Percentiles rank a stretch among this genome's conserved stretches.
These are phyloP conservation scores for Nesometra sesokonis DNA, from an alignment of 35 echinoderm and acorn worm genomes.

Conservation along the genomic window DNA sequence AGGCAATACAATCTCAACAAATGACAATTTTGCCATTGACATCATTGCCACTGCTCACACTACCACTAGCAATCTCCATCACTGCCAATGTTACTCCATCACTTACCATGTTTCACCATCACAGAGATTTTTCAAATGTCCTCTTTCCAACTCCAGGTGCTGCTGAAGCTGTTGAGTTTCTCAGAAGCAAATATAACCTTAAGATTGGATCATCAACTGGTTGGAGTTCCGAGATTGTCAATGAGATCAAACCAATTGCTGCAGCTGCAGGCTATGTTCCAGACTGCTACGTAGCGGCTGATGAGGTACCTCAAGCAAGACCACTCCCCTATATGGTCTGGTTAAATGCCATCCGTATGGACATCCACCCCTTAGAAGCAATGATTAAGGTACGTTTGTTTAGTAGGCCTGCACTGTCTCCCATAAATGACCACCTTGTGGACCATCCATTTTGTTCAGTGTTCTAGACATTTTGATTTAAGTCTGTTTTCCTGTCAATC, in stretches of 20 bases:
- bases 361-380: slow-evolving; percentile 62
- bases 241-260: slow-evolving; percentile 44
- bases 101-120: no score
- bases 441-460: no score
- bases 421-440: no score
- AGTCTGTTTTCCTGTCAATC: no score
- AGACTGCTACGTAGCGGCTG: slow-evolving; percentile 60
- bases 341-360: slow-evolving; percentile 59
- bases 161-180: slow-evolving; percentile 27
- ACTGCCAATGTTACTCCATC: no score
- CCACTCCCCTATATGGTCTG: slow-evolving; percentile 75
- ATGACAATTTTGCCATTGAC: no score
- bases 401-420: no score
- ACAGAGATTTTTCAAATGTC: no score
- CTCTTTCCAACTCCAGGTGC: slow-evolving; percentile 14
- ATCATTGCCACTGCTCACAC: no score
- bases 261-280: slow-evolving; percentile 52
- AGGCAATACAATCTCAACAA: no score
- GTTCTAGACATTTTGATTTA: no score
- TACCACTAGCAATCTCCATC: no score
- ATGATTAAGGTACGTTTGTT: slow-evolving; percentile 73
- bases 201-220: slow-evolving; percentile 82
- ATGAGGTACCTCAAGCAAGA: slow-evolving; percentile 48
- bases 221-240: slow-evolving; percentile 61
- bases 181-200: slow-evolving; percentile 39